phyloP scores from a whole-genome alignment of 2,888 invertebrate species.

The Drosophila gaucha region DNA sequence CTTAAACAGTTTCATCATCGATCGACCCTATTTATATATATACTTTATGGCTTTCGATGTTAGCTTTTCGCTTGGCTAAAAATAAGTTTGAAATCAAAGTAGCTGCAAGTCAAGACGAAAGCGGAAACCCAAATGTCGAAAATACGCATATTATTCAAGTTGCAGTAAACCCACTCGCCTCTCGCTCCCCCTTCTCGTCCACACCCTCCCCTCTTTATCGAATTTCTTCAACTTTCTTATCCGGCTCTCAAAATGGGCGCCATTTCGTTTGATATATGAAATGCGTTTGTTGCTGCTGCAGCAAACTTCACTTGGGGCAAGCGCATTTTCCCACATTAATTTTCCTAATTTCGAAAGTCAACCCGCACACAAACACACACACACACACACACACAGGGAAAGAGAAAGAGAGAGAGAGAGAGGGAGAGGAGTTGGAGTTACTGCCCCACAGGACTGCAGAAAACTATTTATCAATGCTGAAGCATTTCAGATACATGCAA shows the following conservation, averaged over 20 bases:
- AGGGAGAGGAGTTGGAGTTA: neutral
- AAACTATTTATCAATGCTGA: slow-evolving; percentile 81
- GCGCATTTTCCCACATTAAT: slow-evolving; percentile 78
- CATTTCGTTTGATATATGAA: slow-evolving; percentile 62
- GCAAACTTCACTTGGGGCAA: slow-evolving; percentile 62
- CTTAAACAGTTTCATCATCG: no score
- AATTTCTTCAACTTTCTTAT: slow-evolving; percentile 30
- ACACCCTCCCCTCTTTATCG: neutral
- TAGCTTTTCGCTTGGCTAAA: neutral
- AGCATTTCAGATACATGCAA: slow-evolving; percentile 78
- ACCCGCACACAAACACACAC: slow-evolving; percentile 25
- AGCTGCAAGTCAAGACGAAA: neutral
- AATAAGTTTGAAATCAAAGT: slow-evolving; percentile 8
- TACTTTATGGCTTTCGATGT: slow-evolving; percentile 6
- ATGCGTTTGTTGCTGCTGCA: slow-evolving; percentile 63
- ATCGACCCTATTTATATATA: slow-evolving; percentile 2
- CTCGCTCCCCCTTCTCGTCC: neutral
- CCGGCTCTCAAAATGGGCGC: slow-evolving; percentile 25
- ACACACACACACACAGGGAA: neutral
- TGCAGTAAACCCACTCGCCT: neutral
- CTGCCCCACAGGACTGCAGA: slow-evolving; percentile 63
- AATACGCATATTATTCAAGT: slow-evolving; percentile 33
- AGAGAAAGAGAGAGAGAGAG: neutral
- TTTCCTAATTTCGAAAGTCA: slow-evolving; percentile 77
- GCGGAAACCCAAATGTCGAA: slow-evolving; percentile 28